These are phyloP conservation scores for Protobothrops mucrosquamatus DNA, from an alignment of 2,113 vertebrate genomes.

Conservation along the genomic window DNA sequence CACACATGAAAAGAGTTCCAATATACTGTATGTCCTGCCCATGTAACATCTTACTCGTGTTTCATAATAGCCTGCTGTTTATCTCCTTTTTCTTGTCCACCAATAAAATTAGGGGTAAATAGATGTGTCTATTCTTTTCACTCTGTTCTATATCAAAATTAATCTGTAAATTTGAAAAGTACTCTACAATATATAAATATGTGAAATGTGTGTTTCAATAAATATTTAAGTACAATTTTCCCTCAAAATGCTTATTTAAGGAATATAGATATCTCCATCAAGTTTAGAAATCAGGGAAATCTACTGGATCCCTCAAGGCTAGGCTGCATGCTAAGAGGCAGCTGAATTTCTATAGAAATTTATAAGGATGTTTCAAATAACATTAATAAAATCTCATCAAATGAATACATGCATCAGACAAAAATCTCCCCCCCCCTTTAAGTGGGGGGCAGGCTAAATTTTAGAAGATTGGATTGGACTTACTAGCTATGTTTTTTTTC, in stretches of 20 bases:
- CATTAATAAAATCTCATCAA: background rate
- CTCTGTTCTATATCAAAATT: background rate
- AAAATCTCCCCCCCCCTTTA: no score
- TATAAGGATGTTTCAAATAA: background rate
- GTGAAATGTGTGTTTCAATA: background rate
- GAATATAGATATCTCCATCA: background rate
- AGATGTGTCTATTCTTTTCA: background rate
- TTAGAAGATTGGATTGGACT: no score
- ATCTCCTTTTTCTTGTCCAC: background rate
- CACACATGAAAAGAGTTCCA: background rate
- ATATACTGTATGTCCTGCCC: background rate
- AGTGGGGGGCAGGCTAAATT: no score
- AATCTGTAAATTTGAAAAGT: background rate
- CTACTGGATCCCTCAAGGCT: background rate
- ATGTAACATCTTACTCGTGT: background rate
- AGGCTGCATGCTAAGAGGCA: background rate
- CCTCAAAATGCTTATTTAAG: background rate
- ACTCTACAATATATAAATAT: background rate
- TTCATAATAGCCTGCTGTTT: background rate
- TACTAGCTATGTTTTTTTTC: no score
- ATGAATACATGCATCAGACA: no score
- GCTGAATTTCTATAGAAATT: background rate
- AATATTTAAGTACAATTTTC: background rate
- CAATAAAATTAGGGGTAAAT: background rate
- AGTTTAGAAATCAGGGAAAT: background rate